Evolutionary conservation across 2,113 vertebrate species (phyloP).

Genomic region (Telmatochromis brachygnathus): DNA sequence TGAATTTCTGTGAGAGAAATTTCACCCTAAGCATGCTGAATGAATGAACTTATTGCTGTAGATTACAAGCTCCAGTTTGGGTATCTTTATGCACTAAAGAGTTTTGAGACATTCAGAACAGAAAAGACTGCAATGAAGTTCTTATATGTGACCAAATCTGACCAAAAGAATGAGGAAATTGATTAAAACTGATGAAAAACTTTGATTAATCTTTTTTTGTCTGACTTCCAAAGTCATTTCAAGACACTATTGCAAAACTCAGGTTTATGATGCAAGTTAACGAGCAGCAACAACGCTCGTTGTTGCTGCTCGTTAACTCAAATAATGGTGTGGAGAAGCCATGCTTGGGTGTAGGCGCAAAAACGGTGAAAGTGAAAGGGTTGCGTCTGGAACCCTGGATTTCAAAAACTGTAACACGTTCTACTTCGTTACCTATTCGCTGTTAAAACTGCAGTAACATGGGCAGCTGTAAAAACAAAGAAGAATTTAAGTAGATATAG

Average conservation of each 20-base stretch:
- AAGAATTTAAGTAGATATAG: not conserved
- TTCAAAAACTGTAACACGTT: not conserved
- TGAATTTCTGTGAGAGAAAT: not conserved
- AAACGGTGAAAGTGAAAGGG: not conserved
- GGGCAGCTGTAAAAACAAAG: not conserved
- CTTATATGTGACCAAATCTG: not conserved
- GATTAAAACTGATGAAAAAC: not conserved
- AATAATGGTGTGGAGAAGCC: not conserved
- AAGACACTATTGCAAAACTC: not conserved
- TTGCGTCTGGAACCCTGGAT: not conserved
- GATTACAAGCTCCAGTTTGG: not conserved
- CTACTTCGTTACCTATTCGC: not conserved
- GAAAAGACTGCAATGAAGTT: not conserved
- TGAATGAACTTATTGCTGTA: not conserved
- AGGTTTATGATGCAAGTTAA: not conserved
- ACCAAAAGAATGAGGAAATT: not conserved
- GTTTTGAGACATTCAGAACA: not conserved
- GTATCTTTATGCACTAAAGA: not conserved
- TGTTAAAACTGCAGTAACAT: not conserved
- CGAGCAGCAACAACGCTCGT: fast-evolving
- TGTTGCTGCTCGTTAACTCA: not conserved
- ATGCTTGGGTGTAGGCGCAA: not conserved
- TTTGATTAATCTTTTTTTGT: not conserved
- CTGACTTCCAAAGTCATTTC: not conserved
- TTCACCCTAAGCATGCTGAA: not conserved